phyloP scores from a whole-genome alignment of 2,888 invertebrate species.

The Isoperla grammatica region DNA sequence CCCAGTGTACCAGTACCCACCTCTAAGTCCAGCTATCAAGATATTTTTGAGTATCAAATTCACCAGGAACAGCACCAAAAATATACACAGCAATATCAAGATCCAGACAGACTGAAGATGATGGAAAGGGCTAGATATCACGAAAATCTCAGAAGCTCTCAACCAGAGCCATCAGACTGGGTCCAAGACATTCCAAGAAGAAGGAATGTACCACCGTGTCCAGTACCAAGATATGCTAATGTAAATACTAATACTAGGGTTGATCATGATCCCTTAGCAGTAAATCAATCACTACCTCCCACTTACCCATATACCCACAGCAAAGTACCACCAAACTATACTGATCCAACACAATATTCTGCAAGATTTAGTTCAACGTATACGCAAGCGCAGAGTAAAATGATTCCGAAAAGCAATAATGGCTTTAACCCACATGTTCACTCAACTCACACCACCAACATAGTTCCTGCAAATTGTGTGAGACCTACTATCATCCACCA shows the following conservation, averaged over 20 bases:
- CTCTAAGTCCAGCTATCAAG: not conserved
- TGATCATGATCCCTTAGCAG: not conserved
- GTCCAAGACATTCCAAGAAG: not conserved
- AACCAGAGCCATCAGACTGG: not conserved
- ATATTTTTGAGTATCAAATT: too few relatives aligned
- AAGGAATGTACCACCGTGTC: not conserved
- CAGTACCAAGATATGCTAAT: not conserved
- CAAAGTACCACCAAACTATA: not conserved
- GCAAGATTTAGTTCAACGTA: too few relatives aligned
- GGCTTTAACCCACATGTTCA: not conserved
- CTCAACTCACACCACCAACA: not conserved
- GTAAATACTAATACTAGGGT: not conserved
- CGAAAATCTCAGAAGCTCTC: not conserved
- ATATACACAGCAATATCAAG: constrained; percentile 1
- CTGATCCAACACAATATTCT: too few relatives aligned
- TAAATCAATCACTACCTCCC: constrained; percentile 1
- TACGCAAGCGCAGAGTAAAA: too few relatives aligned
- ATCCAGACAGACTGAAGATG: not conserved
- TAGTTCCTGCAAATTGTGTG: not conserved
- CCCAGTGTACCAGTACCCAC: not conserved
- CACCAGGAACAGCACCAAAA: not conserved
- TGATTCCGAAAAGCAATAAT: too few relatives aligned
- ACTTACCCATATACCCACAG: not conserved
- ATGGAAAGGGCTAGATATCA: not conserved
- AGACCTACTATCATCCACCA: not conserved